These are phyloP conservation scores for Amazona ochrocephala DNA, from an alignment of 2,797 vertebrate genomes.

Conservation along the genomic window DNA sequence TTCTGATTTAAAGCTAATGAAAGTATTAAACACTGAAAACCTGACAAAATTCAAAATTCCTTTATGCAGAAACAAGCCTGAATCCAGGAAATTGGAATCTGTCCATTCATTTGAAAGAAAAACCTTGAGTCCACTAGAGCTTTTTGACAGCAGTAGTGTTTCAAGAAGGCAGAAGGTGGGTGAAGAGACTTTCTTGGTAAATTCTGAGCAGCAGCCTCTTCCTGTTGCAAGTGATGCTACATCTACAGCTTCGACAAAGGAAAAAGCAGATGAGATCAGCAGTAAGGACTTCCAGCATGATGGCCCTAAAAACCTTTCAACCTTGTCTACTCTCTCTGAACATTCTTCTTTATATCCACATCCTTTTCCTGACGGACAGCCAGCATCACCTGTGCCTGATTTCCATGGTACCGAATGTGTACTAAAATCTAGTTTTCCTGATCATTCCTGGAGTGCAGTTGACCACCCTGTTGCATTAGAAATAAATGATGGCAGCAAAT, in stretches of 20 bases:
- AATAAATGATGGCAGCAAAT: slow-evolving; percentile 1
- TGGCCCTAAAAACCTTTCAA: slow-evolving; percentile 23
- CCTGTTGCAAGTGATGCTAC: neutral
- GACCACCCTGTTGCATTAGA: neutral
- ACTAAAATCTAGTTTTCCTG: neutral
- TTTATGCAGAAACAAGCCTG: slow-evolving; percentile 68
- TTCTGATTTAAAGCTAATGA: slow-evolving; percentile 45
- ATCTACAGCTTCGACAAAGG: neutral
- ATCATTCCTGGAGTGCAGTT: neutral
- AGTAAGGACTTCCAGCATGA: neutral
- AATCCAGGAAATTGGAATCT: slow-evolving; percentile 35
- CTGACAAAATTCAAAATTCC: slow-evolving; percentile 77
- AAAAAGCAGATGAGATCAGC: neutral
- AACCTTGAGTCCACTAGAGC: slow-evolving; percentile 45
- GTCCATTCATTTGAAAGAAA: slow-evolving; percentile 46
- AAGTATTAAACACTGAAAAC: slow-evolving; percentile 49
- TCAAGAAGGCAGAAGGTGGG: slow-evolving; percentile 13
- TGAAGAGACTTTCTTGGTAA: slow-evolving; percentile 29
- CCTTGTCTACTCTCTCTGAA: neutral
- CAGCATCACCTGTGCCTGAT: slow-evolving; percentile 22
- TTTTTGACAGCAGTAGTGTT: slow-evolving; percentile 41
- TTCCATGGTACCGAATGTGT: neutral
- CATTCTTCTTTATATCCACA: neutral
- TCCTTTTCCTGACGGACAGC: neutral
- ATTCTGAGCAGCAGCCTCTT: neutral